Percentiles rank a stretch among this genome's conserved stretches.
These are phyloP conservation scores for Phocides pigmalion DNA, from an alignment of 1,140 invertebrate species.

Conservation along the genomic window DNA sequence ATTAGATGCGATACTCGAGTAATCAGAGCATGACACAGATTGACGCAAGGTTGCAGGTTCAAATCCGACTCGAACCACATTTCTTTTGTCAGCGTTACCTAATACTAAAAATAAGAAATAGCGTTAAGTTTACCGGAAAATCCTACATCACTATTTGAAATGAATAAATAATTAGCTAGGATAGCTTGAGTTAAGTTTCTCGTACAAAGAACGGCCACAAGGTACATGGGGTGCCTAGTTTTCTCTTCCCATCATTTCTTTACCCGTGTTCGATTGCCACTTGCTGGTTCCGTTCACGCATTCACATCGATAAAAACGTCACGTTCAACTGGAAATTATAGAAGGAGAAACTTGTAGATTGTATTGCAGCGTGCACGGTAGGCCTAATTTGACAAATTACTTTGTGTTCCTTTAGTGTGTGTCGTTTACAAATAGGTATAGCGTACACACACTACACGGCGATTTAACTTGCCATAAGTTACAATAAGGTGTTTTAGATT, in stretches of 20 bases:
- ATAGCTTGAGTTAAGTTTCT: neutral
- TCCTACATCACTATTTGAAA: neutral
- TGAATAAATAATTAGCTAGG: neutral
- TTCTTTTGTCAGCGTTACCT: constrained; percentile 9
- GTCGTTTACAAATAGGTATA: no score
- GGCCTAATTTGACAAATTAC: constrained; percentile 9
- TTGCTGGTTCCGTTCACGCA: constrained; percentile 49
- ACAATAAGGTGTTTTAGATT: no score
- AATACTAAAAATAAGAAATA: neutral
- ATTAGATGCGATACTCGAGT: constrained; percentile 17
- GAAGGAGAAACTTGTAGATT: constrained; percentile 54
- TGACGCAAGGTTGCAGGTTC: constrained; percentile 22
- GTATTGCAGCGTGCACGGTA: constrained; percentile 32
- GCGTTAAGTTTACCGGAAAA: neutral
- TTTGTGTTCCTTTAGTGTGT: no score
- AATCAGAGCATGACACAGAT: constrained; percentile 26
- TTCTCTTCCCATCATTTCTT: constrained; percentile 70
- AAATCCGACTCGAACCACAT: constrained; percentile 6
- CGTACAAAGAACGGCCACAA: constrained; percentile 14
- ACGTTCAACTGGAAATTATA: constrained; percentile 50
- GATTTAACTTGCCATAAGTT: no score
- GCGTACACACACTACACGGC: no score
- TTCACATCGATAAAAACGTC: constrained; percentile 48
- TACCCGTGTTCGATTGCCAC: constrained; percentile 44
- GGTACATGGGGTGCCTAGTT: constrained; percentile 38